Base-by-base conservation (phyloP, 2,888 invertebrate genomes). In the Aleiodes alternator region DNA sequence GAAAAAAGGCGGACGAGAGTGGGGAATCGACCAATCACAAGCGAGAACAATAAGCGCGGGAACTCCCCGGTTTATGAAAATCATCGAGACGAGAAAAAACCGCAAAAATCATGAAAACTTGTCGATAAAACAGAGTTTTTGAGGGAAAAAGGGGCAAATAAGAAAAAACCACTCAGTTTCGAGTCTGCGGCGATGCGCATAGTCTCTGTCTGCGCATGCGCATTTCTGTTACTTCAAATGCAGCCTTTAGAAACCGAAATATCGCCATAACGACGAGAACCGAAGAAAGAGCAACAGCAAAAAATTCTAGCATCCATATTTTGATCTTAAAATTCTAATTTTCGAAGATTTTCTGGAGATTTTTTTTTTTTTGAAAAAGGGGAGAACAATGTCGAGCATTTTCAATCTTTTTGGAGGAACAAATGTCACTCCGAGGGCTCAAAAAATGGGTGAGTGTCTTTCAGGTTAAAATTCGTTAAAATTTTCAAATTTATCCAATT, bases 321-420 rank as follows among this genome's bases (percentile, higher is more conserved):
- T 23, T 2, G 23, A 23, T n/a, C n/a, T n/a, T n/a, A 23, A 23
- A 43, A 16, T 48, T 48, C 48, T 56, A 11, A 43, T 8, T 43
- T 43, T 8, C 9, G 9, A 8, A 61, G 12, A 16, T 38, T 43
- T 7, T 53, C 50, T 68, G 12, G n/a, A 12, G n/a, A n/a, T 3
- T 23, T 43, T 56, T 9, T 56, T 5, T 29, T 11, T 0, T n/a
- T n/a, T 7, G 6, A n/a, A 12, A 6, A 38, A 57, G 6, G 29
- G 29, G 57, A 23, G n/a, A 8, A 64, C 14, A 56, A 72, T 72
- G 72, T 64, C 72, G 38, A 55, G 64, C 16, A 55, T 72, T 8
- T 72, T 72, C 29, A 51, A 72, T 55, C 66, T 72, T n/a, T 72
- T 72, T 43, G 72, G 72, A 5, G 43, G 31, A 2, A 48, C 66